Percentiles rank a stretch among this genome's conserved stretches.
phyloP scores from a whole-genome alignment of 2,113 vertebrate species.

The Vulpes lagopus region DNA sequence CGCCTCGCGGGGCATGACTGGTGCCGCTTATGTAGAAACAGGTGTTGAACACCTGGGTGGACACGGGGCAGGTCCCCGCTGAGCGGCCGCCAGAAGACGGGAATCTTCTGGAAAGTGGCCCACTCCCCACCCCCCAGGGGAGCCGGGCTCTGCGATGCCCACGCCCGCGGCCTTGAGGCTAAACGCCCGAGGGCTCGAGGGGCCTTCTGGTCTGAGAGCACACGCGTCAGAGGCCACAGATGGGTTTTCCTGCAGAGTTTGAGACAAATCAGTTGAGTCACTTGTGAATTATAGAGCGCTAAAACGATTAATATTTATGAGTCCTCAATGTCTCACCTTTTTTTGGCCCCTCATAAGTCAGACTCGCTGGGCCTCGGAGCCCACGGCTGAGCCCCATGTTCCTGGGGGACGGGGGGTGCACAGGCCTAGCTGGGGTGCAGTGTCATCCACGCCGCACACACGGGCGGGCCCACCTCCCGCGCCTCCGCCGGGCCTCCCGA shows the following conservation, averaged over 20 bases:
- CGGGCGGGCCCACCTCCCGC: neutral
- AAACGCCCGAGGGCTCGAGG: neutral
- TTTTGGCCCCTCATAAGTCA: constrained; percentile 40
- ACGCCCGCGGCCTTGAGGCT: neutral
- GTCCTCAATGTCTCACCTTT: constrained; percentile 43
- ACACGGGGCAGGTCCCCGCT: neutral
- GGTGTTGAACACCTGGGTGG: neutral
- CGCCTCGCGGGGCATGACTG: too few species aligned
- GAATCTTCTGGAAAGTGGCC: neutral
- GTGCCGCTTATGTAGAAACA: neutral
- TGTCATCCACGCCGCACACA: neutral
- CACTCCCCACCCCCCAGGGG: neutral
- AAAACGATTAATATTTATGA: constrained; percentile 60
- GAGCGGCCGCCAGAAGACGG: neutral
- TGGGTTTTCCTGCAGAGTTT: neutral
- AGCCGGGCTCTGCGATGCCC: neutral
- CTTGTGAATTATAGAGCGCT: constrained; percentile 51
- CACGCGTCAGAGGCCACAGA: neutral
- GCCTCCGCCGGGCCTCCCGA: neutral
- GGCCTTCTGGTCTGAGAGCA: neutral
- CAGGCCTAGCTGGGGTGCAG: neutral
- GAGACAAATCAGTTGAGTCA: constrained; percentile 50
- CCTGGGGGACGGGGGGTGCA: neutral
- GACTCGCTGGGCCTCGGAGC: neutral
- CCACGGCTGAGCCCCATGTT: rapidly evolving